Evolutionary conservation across 2,797 vertebrate species (phyloP), one percentile per base, ranked within the genome.

Genomic region (Tokudaia muenninki): DNA sequence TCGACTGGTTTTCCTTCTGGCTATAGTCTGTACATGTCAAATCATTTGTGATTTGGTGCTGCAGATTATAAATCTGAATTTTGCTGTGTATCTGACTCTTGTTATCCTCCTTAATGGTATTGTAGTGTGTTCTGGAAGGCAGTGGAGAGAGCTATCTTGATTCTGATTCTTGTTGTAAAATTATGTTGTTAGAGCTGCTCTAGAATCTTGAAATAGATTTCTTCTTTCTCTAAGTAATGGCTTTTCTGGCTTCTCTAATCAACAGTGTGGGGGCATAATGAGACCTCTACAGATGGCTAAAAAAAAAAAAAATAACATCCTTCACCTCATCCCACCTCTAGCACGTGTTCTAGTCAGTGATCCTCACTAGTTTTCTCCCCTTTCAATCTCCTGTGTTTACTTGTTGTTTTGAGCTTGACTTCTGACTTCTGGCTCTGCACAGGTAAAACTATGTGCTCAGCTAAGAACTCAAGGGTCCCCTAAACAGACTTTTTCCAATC

Each of bases 81-180:
- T 12, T 80, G 29, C 37, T 65, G 13, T 65, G 47, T 44, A 2
- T 74, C 19, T 94, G 75, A 19, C 3, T 95, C 89, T 57, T 61
- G 19, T 34, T 83, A 24, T 90, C 70, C 92, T 77, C 10, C 65
- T 52, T 79, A 77, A 59, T 6, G 31, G 29, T 55, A 1, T 67
- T 78, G 37, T 74, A 21, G 72, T 95, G 78, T 86, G 13, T 75
- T 89, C 7, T 87, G 57, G n/a, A 87, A 61, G 41, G 24, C 37
- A 72, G 34, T 80, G 61, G 67, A 75, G 59, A 9, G 61, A 80
- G 21, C 3, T 31, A n/a, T 72, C 4, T 77, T 79, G 10, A 81
- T 70, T 91, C 34, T 78, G 61, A 93, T 8, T 88, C 34, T 92
- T 93, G 6, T 81, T 89, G 90, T 50, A 6, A 91, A 94, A 41